Evolutionary conservation across 2,888 invertebrate species (phyloP).

Genomic region (Mythimna albipuncta): DNA sequence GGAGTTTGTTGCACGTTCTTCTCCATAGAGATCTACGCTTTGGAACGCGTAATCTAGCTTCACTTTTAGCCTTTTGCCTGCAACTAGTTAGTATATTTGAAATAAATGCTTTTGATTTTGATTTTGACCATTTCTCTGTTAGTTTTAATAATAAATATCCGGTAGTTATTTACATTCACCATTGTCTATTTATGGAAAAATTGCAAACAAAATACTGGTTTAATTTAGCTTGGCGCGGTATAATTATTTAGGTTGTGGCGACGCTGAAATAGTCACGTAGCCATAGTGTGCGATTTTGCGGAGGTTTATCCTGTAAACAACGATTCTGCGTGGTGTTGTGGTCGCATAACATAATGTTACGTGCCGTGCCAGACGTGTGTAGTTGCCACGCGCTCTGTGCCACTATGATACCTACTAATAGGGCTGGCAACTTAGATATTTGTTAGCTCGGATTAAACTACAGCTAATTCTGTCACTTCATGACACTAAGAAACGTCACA

Average conservation of each 20-base stretch:
- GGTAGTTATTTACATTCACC: slow-evolving; percentile 19
- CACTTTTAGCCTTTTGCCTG: too few species aligned
- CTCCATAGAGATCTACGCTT: too few species aligned
- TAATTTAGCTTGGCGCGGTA: slow-evolving; percentile 7
- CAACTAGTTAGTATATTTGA: too few species aligned
- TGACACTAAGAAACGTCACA: too few species aligned
- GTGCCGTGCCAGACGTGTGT: slow-evolving; percentile 38
- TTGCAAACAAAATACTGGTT: slow-evolving; percentile 5
- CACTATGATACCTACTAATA: background rate
- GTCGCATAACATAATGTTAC: slow-evolving; percentile 29
- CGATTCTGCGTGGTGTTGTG: slow-evolving; percentile 20
- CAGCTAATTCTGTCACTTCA: too few species aligned
- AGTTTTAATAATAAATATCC: background rate
- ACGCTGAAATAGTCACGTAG: slow-evolving; percentile 64
- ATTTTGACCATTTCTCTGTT: slow-evolving; percentile 25
- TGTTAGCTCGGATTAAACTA: too few species aligned
- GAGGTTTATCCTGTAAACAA: slow-evolving; percentile 57
- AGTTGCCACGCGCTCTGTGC: slow-evolving; percentile 30
- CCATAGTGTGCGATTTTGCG: slow-evolving; percentile 24
- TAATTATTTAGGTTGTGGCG: slow-evolving; percentile 38
- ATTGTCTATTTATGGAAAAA: slow-evolving; percentile 8
- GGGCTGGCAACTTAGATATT: slow-evolving; percentile 16
- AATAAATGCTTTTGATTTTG: too few species aligned
- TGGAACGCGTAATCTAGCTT: too few species aligned
- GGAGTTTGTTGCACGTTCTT: too few species aligned